phyloP scores from a whole-genome alignment of 1,140 invertebrate species.

The Pseudomyrmex gracilis region DNA sequence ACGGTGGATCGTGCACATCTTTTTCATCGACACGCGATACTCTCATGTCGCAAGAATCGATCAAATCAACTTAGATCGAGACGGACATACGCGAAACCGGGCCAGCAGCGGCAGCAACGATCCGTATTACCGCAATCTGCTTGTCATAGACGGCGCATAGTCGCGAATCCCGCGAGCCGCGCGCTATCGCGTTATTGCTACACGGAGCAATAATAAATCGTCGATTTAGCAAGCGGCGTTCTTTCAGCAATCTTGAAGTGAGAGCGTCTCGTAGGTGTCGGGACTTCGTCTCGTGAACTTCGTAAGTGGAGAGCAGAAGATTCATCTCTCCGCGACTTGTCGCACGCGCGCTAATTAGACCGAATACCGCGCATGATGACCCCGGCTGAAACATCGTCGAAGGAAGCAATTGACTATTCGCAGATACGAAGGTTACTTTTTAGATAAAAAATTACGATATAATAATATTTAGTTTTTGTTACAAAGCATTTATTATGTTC shows the following conservation, averaged over 20 bases:
- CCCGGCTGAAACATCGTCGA: too few species aligned
- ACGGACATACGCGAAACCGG: conserved; percentile 38
- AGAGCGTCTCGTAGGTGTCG: conserved; percentile 54
- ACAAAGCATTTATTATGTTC: too few species aligned
- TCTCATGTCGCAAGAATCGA: conserved; percentile 50
- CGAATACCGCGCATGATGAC: not conserved
- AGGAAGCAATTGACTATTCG: too few species aligned
- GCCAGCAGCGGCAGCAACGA: conserved; percentile 50
- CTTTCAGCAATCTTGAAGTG: conserved; percentile 71
- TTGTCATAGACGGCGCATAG: conserved; percentile 65
- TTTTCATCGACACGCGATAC: not conserved
- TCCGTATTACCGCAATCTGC: conserved; percentile 66
- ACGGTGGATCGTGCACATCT: not conserved
- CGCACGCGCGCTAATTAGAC: conserved; percentile 36
- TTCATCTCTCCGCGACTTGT: conserved; percentile 3
- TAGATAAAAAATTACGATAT: too few species aligned
- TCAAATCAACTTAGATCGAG: conserved; percentile 49
- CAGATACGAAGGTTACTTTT: too few species aligned
- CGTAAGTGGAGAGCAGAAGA: conserved; percentile 1
- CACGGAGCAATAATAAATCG: conserved; percentile 74
- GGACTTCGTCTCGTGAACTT: conserved; percentile 48
- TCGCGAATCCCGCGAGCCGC: conserved; percentile 48
- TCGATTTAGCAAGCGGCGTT: conserved; percentile 73
- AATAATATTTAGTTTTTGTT: too few species aligned
- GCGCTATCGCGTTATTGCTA: conserved; percentile 67